Evolutionary conservation across 2,797 vertebrate genomes (phyloP), one percentile per base, ranked within the genome.

Genomic region (Rhynchonycteris naso): DNA sequence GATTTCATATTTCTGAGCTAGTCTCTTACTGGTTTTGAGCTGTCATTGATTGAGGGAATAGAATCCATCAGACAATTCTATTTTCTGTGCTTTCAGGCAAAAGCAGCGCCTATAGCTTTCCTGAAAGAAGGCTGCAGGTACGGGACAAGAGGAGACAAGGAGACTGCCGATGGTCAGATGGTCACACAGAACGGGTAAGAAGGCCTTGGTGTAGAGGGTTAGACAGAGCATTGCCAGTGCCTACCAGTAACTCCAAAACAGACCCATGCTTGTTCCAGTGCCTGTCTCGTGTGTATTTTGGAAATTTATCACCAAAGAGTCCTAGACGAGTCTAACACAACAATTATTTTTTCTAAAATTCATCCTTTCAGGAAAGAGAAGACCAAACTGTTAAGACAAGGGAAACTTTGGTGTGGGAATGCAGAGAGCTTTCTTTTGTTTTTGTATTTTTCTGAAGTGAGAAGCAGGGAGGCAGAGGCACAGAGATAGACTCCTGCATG

Each of bases 181-280:
- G 66, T 2, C 26, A 76, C 38, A 61, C 4, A 26, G 50, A 47
- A 35, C 0, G 54, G 11, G 14, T 15, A 19, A 33, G 56, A 75
- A 65, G 13, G 24, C 2, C 26, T 15, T 13, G 3, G 28, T 7
- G 1, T 4, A 2, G 4, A 1, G 3, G 4, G 12, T 30, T 21
- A 56, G 19, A 63, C 11, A 65, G 47, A 58, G 1, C 54, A 5
- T 15, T 47, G 54, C 30, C 24, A 52, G 0, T 30, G 5, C 11
- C 22, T n/a, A 26, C 26, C 16, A 2, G n/a, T 33, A 6, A 5
- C 50, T 18, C 28, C 56, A 19, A n/a, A 82, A 54, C 0, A 59
- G 14, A 83, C 2, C 1, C 30, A 5, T 2, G 9, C 13, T 28
- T 50, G 0, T 47, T 61, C 14, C 2, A 3, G 7, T 10, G 4